Evolutionary conservation across 2,888 invertebrate genomes (phyloP).

Genomic region (Cacoxenus indagator): DNA sequence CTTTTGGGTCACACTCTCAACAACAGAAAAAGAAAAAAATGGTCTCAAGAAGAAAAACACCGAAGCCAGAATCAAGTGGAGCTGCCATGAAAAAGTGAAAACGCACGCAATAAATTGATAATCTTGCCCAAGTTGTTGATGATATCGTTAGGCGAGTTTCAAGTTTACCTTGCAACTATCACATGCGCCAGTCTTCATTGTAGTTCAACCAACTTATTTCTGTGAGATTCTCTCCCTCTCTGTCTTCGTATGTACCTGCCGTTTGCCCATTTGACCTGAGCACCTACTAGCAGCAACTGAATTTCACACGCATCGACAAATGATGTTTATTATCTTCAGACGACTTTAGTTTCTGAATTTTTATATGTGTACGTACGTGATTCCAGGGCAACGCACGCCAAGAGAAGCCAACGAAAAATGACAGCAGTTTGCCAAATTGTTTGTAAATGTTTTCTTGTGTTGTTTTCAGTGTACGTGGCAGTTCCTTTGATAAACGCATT

Average conservation of each 20-base stretch:
- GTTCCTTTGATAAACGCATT: neutral
- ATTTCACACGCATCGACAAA: slow-evolving; percentile 17
- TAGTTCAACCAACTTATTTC: neutral
- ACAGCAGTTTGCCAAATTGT: slow-evolving; percentile 6
- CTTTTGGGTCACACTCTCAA: neutral
- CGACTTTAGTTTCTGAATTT: neutral
- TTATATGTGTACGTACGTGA: neutral
- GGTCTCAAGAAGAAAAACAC: neutral
- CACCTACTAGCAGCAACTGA: neutral
- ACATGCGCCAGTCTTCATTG: slow-evolving; percentile 9
- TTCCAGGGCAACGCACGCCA: too few species aligned
- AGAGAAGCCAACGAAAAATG: neutral
- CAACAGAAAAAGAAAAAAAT: neutral
- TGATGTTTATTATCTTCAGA: slow-evolving; percentile 14
- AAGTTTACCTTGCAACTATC: slow-evolving; percentile 33
- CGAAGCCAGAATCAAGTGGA: neutral
- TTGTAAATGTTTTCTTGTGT: neutral
- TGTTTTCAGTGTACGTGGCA: neutral
- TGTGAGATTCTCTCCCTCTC: neutral
- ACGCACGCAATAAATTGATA: slow-evolving; percentile 53
- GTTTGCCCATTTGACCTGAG: too few species aligned
- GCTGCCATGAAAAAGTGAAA: slow-evolving; percentile 31
- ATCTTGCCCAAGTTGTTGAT: slow-evolving; percentile 37
- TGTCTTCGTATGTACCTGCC: neutral
- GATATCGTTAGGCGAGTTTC: slow-evolving; percentile 41